phyloP scores from a whole-genome alignment of 2,797 vertebrate genomes.

The Gymnoscopelus microlampas region DNA sequence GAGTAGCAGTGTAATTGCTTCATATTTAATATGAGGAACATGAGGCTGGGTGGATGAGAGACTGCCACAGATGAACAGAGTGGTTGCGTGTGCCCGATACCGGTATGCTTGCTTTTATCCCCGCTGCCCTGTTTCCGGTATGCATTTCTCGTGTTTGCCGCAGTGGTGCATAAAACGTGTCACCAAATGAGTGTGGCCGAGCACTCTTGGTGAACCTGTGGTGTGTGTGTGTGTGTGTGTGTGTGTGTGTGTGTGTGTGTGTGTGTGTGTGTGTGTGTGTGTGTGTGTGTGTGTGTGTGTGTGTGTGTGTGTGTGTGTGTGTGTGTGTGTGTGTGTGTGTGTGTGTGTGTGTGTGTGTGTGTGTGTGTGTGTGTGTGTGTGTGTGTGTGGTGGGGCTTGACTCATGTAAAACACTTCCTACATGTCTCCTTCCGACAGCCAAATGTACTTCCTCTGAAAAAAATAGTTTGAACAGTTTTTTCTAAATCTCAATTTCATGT shows the following conservation, averaged over 20 bases:
- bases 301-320: constrained; percentile 6
- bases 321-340: constrained; percentile 8
- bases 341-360: constrained; percentile 5
- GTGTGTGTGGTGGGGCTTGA: constrained; percentile 10
- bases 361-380: neutral
- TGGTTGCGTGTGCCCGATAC: constrained; percentile 50
- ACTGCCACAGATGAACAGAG: constrained; percentile 43
- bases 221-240: constrained; percentile 35
- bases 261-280: constrained; percentile 7
- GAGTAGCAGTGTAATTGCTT: constrained; percentile 65
- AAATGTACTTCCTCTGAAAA: constrained; percentile 37
- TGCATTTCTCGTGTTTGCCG: constrained; percentile 81
- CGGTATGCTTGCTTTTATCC: constrained; percentile 60
- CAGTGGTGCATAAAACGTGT: constrained; percentile 76
- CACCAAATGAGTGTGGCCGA: constrained; percentile 53
- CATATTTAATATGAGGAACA: constrained; percentile 79
- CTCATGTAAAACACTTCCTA: constrained; percentile 41
- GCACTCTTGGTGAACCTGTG: constrained; percentile 53
- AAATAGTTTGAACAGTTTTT: neutral
- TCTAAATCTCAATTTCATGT: constrained; percentile 18
- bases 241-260: constrained; percentile 8
- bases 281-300: constrained; percentile 5
- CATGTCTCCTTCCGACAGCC: constrained; percentile 31
- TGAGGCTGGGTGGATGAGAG: constrained; percentile 50
- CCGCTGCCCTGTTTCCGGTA: constrained; percentile 65